phyloP scores from a whole-genome alignment of 2,113 vertebrate genomes.

The Bagarius yarrelli region DNA sequence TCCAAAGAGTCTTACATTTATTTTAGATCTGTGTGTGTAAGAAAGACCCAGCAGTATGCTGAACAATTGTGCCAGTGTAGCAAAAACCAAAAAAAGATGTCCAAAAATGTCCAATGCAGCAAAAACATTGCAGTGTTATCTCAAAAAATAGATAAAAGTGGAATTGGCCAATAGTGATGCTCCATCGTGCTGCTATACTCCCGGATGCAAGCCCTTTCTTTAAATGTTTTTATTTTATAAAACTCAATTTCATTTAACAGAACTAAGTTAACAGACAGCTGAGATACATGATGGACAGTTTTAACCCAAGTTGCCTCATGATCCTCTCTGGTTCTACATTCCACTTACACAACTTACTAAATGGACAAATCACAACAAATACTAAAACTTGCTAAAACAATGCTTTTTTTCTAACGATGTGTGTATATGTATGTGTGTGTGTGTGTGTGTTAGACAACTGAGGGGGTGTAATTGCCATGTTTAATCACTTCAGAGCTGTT shows the following conservation, averaged over 20 bases:
- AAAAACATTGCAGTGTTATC: conserved; percentile 25
- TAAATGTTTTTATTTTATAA: conserved; percentile 17
- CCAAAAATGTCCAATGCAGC: conserved; percentile 30
- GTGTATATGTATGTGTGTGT: not conserved
- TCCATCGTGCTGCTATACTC: conserved; percentile 1
- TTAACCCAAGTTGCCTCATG: conserved; percentile 34
- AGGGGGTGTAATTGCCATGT: not conserved
- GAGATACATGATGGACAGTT: conserved; percentile 8
- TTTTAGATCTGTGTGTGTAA: too few species aligned
- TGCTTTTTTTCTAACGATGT: too few species aligned
- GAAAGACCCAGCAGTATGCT: not conserved
- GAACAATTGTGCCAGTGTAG: conserved; percentile 16
- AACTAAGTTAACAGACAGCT: conserved; percentile 28
- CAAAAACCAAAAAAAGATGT: not conserved
- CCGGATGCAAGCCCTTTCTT: conserved; percentile 15
- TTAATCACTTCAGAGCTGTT: not conserved
- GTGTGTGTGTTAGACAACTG: not conserved
- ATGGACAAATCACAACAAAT: not conserved
- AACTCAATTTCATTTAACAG: conserved; percentile 34
- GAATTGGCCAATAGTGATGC: conserved; percentile 14
- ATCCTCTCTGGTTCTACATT: conserved; percentile 25
- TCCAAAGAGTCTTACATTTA: too few species aligned
- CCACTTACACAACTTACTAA: not conserved
- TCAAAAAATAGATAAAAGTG: conserved; percentile 11
- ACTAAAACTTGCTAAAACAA: not conserved